phyloP scores from a whole-genome alignment of 2,797 vertebrate species.

The Emydoidea blandingii region DNA sequence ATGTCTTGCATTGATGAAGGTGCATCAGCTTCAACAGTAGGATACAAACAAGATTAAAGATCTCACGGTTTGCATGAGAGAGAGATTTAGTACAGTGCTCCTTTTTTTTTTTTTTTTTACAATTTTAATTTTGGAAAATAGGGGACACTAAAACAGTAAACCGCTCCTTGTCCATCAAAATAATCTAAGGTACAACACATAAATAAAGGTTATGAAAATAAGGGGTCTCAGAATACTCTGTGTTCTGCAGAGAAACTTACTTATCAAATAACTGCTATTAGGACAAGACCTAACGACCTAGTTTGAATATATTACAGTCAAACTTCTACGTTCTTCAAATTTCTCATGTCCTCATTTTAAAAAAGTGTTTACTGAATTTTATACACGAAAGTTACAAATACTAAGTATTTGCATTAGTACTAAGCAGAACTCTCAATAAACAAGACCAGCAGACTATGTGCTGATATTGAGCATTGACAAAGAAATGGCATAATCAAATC shows the following conservation, averaged over 20 bases:
- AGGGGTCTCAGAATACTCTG: not conserved
- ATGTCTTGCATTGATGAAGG: not conserved
- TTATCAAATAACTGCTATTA: not conserved
- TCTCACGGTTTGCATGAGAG: not conserved
- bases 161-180: not conserved
- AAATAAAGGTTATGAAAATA: not conserved
- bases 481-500: not conserved
- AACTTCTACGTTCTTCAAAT: not conserved
- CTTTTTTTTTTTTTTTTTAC: not conserved
- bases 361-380: not conserved
- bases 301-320: not conserved
- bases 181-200: not conserved
- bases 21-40: not conserved
- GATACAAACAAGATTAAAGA: not conserved
- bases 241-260: not conserved
- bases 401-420: not conserved
- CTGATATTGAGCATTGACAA: not conserved
- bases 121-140: not conserved
- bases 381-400: accelerated
- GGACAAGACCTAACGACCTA: not conserved
- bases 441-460: not conserved
- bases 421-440: accelerated
- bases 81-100: not conserved
- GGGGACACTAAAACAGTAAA: not conserved
- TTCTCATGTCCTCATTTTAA: not conserved